Conservation (phyloP, 2,888 invertebrate genomes). For the Andricus quercusramuli region DNA sequence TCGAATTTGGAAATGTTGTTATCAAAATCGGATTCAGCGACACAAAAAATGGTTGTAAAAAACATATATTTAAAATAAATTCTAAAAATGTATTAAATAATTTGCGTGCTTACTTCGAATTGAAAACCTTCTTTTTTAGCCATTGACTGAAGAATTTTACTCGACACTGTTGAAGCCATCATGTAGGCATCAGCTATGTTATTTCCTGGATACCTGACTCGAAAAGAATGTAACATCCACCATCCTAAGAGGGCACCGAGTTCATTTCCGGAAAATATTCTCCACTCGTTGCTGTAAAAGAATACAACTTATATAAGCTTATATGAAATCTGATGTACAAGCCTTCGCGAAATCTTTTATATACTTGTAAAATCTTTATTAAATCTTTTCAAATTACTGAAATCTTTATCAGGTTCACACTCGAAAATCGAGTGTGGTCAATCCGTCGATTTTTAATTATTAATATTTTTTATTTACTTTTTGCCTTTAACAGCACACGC, state of each 20-base stretch:
- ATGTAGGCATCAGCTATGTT: slow-evolving; percentile 86
- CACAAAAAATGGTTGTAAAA: no score
- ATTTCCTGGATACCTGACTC: slow-evolving; percentile 78
- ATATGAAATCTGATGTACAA: no score
- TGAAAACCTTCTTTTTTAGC: slow-evolving; percentile 88
- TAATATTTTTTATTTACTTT: slow-evolving; percentile 78
- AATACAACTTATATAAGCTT: slow-evolving; percentile 26
- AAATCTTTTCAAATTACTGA: no score
- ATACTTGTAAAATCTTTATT: no score
- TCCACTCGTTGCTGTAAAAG: slow-evolving; percentile 86
- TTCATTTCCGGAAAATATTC: slow-evolving; percentile 96
- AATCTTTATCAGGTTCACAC: no score
- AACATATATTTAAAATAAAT: slow-evolving; percentile 20
- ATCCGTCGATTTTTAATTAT: neutral
- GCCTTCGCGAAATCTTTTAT: no score
- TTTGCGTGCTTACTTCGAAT: slow-evolving; percentile 79
- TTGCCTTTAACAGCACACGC: slow-evolving; percentile 93
- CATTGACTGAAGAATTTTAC: slow-evolving; percentile 93
- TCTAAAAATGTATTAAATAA: slow-evolving; percentile 18
- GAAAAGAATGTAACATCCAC: slow-evolving; percentile 89
- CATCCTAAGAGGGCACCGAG: slow-evolving; percentile 95
- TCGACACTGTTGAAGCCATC: slow-evolving; percentile 97
- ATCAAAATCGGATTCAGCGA: no score
- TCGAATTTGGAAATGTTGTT: no score
- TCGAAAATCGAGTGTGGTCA: no score